phyloP scores from a whole-genome alignment of 2,797 vertebrate species.

The Lutra lutra region DNA sequence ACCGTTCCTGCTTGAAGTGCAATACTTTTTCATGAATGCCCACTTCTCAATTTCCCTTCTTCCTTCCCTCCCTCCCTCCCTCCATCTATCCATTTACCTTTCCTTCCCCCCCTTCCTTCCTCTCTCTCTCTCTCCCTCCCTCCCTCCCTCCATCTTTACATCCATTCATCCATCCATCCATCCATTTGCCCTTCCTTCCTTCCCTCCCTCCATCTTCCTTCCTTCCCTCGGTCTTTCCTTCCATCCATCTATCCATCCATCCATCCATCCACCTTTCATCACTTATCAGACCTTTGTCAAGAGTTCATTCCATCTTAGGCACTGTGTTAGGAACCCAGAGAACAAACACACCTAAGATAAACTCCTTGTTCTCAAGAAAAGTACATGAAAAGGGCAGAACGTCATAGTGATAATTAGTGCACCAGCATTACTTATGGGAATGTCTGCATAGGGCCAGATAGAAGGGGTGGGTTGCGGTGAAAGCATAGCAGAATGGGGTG shows the following conservation, averaged over 20 bases:
- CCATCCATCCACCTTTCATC: not conserved
- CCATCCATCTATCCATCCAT: not conserved
- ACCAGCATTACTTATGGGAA: not conserved
- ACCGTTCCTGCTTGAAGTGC: not conserved
- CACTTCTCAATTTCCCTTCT: not conserved
- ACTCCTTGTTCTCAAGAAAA: not conserved
- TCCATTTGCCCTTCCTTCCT: no score
- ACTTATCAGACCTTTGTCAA: not conserved
- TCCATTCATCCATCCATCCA: no score
- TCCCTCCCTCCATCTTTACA: rapidly evolving
- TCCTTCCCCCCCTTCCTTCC: not conserved
- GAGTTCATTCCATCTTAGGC: not conserved
- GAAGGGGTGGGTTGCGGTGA: not conserved
- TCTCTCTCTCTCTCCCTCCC: no score
- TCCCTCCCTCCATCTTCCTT: no score
- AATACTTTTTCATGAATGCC: not conserved
- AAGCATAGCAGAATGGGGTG: rapidly evolving
- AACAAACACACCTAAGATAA: not conserved
- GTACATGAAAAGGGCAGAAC: not conserved
- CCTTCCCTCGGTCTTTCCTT: not conserved
- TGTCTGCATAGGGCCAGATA: not conserved
- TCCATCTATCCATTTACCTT: not conserved
- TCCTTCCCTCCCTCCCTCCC: not conserved
- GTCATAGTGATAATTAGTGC: rapidly evolving
- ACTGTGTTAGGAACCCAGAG: not conserved